Evolutionary conservation across 2,797 vertebrate genomes (phyloP).

Genomic region (Glossophaga mutica): DNA sequence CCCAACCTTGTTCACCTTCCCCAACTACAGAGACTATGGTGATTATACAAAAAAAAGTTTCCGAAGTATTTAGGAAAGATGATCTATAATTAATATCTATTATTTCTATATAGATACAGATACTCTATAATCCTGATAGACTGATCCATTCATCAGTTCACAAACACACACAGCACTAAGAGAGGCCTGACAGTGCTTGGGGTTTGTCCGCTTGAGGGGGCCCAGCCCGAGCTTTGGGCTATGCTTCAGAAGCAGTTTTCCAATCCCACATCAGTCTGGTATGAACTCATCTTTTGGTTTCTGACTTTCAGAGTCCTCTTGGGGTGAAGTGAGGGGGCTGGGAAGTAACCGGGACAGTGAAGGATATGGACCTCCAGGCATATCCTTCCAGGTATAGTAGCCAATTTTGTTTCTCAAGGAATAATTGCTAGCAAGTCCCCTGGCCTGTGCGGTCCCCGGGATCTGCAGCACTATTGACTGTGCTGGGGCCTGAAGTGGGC

Average conservation of each 20-base stretch:
- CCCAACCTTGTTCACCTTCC: background rate
- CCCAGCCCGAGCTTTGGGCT: fast-evolving
- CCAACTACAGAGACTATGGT: background rate
- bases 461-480: background rate
- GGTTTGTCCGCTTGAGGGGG: no score
- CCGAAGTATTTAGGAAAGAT: background rate
- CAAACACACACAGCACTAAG: background rate
- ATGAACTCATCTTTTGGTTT: background rate
- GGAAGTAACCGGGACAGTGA: background rate
- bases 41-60: background rate
- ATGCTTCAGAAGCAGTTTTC: background rate
- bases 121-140: background rate
- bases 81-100: background rate
- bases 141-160: background rate
- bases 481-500: background rate
- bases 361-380: background rate
- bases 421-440: background rate
- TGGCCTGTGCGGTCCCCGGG: background rate
- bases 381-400: background rate
- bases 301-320: background rate
- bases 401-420: background rate
- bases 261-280: background rate
- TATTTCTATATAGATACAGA: background rate
- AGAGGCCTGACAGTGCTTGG: background rate
- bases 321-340: background rate